A percentile compares a stretch with the other conserved stretches of the same genome.
These are phyloP conservation scores for Barbus barbus DNA, from an alignment of 2,113 vertebrate genomes.

Conservation along the genomic window DNA sequence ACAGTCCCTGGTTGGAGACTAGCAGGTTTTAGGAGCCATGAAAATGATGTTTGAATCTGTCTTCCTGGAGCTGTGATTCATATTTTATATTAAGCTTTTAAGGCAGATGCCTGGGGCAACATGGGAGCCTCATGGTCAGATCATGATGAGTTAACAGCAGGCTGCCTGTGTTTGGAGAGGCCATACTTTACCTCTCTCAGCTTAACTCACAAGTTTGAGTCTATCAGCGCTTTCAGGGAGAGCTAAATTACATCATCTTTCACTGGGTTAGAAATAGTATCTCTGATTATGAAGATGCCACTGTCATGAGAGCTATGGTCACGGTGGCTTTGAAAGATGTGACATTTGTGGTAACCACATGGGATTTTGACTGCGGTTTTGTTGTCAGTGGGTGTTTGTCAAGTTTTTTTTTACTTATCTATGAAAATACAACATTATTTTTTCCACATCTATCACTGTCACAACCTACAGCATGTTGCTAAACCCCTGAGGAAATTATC, in stretches of 20 bases:
- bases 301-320: neutral
- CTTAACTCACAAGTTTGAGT: neutral
- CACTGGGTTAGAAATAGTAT: neutral
- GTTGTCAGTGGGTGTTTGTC: neutral
- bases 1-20: neutral
- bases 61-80: constrained; percentile 10
- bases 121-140: neutral
- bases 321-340: neutral
- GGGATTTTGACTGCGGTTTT: constrained; percentile 1
- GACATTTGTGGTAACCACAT: neutral
- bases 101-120: neutral
- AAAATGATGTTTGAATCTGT: neutral
- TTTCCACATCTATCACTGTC: neutral
- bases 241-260: constrained; percentile 7
- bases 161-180: neutral
- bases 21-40: neutral
- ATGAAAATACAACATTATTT: neutral
- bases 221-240: neutral
- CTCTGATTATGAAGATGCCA: constrained; percentile 8
- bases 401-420: neutral
- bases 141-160: constrained; percentile 22
- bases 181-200: neutral
- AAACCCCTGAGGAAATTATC: constrained; percentile 2
- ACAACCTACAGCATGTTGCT: neutral
- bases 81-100: neutral